A percentile compares a stretch with the other conserved stretches of the same genome.
phyloP scores from a whole-genome alignment of 30 jellyfish, hydroid and myxozoan genomes.

The Clytia hemisphaerica region DNA sequence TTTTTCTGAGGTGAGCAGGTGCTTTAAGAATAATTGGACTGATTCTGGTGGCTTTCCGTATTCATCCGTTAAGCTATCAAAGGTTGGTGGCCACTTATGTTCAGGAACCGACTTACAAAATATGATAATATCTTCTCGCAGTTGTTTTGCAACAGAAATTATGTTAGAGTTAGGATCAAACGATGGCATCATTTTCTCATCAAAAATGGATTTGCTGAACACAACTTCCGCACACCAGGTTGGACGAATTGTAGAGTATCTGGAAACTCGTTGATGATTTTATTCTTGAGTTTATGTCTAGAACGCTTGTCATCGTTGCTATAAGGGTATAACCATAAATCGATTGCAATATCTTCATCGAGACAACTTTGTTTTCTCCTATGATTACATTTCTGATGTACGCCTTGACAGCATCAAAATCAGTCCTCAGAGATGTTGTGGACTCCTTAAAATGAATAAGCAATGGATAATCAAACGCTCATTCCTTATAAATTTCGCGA shows the following conservation, averaged over 20 bases:
- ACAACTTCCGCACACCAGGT: conserved; percentile 16
- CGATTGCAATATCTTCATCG: conserved; percentile 2
- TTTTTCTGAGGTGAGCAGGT: conserved; percentile 3
- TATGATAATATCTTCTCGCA: conserved; percentile 11
- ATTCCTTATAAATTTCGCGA: no score
- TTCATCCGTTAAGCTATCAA: conserved; percentile 24
- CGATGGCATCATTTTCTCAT: conserved; percentile 4
- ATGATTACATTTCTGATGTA: neutral
- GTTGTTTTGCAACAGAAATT: neutral
- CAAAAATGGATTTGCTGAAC: neutral
- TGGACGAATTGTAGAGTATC: conserved; percentile 16
- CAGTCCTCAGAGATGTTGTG: no score
- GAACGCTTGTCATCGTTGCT: conserved; percentile 7
- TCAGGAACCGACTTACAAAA: conserved; percentile 2
- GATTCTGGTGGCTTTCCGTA: conserved; percentile 33
- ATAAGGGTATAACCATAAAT: conserved; percentile 30
- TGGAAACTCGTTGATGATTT: neutral
- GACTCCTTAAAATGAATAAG: no score
- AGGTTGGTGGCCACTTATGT: conserved; percentile 20
- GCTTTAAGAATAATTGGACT: neutral
- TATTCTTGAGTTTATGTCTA: conserved; percentile 13
- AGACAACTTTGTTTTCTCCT: conserved; percentile 13
- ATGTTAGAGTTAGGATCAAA: no score
- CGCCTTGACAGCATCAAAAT: conserved; percentile 12
- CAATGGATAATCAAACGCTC: no score